These are phyloP conservation scores for Tetheella fluctuosa DNA, from an alignment of 2,888 invertebrate genomes.

Conservation along the genomic window DNA sequence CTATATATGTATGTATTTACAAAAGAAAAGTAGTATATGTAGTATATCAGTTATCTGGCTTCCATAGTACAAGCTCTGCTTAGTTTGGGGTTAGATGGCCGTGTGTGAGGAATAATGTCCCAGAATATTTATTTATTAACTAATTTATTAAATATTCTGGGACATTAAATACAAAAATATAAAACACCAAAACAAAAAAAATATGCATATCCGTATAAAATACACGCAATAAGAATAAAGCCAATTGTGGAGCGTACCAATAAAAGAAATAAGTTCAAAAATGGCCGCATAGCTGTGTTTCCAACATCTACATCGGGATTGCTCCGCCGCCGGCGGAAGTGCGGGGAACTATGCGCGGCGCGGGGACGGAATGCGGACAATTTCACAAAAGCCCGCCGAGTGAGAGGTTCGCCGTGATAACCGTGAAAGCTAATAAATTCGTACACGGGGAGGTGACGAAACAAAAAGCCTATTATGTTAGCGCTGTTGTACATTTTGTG, in stretches of 20 bases:
- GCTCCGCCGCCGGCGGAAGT: constrained; percentile 56
- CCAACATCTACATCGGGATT: constrained; percentile 60
- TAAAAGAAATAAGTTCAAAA: constrained; percentile 50
- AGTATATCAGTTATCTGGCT: too few relatives aligned
- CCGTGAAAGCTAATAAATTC: constrained; percentile 76
- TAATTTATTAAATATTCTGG: too few relatives aligned
- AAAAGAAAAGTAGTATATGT: too few relatives aligned
- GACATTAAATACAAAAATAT: too few relatives aligned
- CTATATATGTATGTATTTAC: too few relatives aligned
- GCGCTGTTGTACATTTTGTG: constrained; percentile 26
- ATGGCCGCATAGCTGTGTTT: constrained; percentile 57
- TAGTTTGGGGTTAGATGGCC: too few relatives aligned
- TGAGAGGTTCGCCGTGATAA: constrained; percentile 75
- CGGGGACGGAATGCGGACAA: constrained; percentile 70
- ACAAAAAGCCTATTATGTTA: constrained; percentile 62
- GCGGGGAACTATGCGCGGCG: constrained; percentile 65
- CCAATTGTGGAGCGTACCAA: constrained; percentile 45
- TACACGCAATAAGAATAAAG: constrained; percentile 35
- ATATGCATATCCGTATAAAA: not conserved
- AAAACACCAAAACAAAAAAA: not conserved
- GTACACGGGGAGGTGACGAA: constrained; percentile 62
- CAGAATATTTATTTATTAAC: too few relatives aligned
- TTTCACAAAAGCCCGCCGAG: constrained; percentile 72
- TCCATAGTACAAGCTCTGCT: too few relatives aligned
- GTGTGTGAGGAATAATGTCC: too few relatives aligned